A percentile compares a stretch with the other conserved stretches of the same genome.
Evolutionary conservation across 1,140 invertebrate species (phyloP).

Genomic region (Drosophila subobscura): DNA sequence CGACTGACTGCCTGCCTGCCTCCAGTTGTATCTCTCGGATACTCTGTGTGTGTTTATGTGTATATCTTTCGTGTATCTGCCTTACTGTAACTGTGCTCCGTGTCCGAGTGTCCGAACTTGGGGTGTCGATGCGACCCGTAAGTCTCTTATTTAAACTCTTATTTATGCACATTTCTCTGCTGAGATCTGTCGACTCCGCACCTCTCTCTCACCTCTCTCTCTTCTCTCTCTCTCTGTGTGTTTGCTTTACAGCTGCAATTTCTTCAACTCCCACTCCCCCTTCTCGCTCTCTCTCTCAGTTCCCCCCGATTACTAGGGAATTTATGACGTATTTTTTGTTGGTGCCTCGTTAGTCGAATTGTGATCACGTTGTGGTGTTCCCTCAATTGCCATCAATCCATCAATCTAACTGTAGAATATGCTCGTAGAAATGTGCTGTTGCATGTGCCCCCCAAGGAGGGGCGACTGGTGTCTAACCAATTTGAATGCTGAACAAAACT

Average conservation of each 20-base stretch:
- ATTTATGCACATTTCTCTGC: constrained; percentile 65
- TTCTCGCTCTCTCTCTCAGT: constrained; percentile 1
- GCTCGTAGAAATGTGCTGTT: not conserved
- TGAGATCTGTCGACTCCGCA: too few species aligned
- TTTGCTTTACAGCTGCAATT: constrained; percentile 15
- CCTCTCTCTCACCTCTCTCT: not conserved
- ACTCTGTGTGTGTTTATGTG: constrained; percentile 6
- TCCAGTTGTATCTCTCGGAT: constrained; percentile 2
- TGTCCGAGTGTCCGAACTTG: constrained; percentile 28
- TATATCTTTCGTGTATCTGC: constrained; percentile 19
- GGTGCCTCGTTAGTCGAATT: constrained; percentile 69
- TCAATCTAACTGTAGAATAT: constrained; percentile 45
- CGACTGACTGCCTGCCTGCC: not conserved
- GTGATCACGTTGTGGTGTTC: constrained; percentile 48
- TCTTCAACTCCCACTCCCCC: constrained; percentile 3
- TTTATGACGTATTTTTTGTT: constrained; percentile 66
- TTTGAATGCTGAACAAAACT: constrained; percentile 76
- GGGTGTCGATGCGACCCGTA: constrained; percentile 60
- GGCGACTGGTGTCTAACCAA: constrained; percentile 7
- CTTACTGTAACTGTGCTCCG: constrained; percentile 67
- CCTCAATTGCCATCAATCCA: constrained; percentile 76
- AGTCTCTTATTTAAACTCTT: constrained; percentile 73
- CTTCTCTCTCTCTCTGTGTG: constrained; percentile 15
- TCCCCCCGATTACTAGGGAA: constrained; percentile 63
- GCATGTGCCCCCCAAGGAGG: not conserved